Conservation (phyloP, 2,797 vertebrate species). For the Glyptemys insculpta region DNA sequence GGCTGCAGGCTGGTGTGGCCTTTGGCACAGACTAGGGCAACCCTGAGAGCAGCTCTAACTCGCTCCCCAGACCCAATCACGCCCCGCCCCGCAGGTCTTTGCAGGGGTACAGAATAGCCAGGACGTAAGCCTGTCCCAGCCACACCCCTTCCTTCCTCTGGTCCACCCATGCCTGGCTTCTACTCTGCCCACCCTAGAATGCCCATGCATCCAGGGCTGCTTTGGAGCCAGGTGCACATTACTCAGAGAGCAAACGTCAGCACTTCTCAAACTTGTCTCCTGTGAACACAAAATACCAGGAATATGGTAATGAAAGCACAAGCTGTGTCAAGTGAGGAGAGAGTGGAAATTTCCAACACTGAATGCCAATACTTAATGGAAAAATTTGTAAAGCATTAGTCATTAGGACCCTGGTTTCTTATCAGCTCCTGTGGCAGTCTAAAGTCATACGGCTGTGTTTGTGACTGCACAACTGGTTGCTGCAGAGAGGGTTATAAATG, state of each 20-base stretch:
- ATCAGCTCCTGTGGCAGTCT: background rate
- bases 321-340: constrained; percentile 5
- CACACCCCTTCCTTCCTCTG: fast-evolving
- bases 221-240: fast-evolving
- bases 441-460: background rate
- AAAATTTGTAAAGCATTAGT: constrained; percentile 2
- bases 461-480: background rate
- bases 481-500: background rate
- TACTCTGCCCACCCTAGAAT: fast-evolving
- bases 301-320: background rate
- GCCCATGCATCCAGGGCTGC: background rate
- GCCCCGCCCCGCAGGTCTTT: fast-evolving
- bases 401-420: constrained; percentile 21
- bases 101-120: background rate
- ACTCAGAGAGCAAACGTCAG: background rate
- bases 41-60: fast-evolving
- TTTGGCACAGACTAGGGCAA: fast-evolving
- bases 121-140: background rate
- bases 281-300: background rate
- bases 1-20: background rate
- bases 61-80: background rate
- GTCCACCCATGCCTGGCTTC: background rate
- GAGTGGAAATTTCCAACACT: constrained; percentile 43
- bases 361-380: background rate
- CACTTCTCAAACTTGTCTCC: background rate